phyloP scores from a whole-genome alignment of 1,140 invertebrate genomes.

The Drosophila albomicans region DNA sequence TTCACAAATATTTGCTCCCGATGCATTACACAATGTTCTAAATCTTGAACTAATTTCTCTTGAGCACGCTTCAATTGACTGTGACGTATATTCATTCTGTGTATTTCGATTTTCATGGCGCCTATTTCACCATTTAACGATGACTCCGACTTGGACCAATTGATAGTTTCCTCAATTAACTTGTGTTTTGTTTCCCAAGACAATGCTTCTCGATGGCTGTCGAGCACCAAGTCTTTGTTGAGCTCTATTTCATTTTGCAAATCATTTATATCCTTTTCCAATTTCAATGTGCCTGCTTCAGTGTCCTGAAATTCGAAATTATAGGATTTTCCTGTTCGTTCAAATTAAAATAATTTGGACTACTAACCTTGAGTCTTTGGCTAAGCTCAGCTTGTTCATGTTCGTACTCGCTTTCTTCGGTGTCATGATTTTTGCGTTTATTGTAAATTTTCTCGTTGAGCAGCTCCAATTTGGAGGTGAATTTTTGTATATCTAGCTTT shows the following conservation, averaged over 20 bases:
- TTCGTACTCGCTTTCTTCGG: slow-evolving; percentile 87
- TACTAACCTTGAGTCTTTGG: slow-evolving; percentile 85
- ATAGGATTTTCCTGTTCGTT: slow-evolving; percentile 23
- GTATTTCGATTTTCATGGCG: slow-evolving; percentile 92
- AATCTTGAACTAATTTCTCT: slow-evolving; percentile 90
- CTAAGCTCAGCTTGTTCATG: slow-evolving; percentile 86
- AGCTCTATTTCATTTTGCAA: slow-evolving; percentile 88
- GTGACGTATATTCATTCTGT: slow-evolving; percentile 91
- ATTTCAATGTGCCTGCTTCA: slow-evolving; percentile 88
- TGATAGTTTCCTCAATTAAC: slow-evolving; percentile 89
- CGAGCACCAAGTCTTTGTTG: slow-evolving; percentile 87
- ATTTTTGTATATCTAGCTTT: slow-evolving; percentile 86
- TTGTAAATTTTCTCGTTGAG: slow-evolving; percentile 87
- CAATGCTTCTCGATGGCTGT: slow-evolving; percentile 88
- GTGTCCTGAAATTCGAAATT: slow-evolving; percentile 84
- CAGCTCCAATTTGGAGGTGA: slow-evolving; percentile 87
- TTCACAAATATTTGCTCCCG: slow-evolving; percentile 88
- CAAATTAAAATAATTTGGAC: neutral
- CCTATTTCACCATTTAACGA: slow-evolving; percentile 88
- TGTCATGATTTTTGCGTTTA: slow-evolving; percentile 87
- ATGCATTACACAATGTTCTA: slow-evolving; percentile 90
- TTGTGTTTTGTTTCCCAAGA: slow-evolving; percentile 93
- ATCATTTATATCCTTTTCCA: slow-evolving; percentile 89
- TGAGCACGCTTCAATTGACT: slow-evolving; percentile 90
- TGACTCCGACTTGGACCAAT: slow-evolving; percentile 87